Evolutionary conservation across 23 tunicate species (phyloP), one percentile per base, ranked within the genome.

Genomic region (Styela clava): DNA sequence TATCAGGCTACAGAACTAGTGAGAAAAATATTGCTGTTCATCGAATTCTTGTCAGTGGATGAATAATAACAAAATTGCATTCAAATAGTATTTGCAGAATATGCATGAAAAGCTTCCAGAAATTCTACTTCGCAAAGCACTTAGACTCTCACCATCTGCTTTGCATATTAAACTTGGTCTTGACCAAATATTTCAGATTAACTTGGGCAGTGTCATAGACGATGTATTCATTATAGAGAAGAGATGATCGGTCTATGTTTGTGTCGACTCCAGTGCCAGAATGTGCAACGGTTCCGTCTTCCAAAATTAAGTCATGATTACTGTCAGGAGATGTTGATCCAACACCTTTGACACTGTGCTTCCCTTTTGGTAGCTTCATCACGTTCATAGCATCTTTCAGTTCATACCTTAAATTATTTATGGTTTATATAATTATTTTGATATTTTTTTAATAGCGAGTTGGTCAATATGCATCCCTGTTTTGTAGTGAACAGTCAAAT

Each of bases 141-240:
- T n/a, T n/a, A n/a, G n/a, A n/a, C n/a, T n/a, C 34, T 77, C 62
- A 93, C 93, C 98, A 93, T 77, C 85, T 31, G 1, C 84, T 37
- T 35, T 93, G 67, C 68, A 79, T 83, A 25, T 87, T 33, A 74
- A 95, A 95, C 69, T 90, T 89, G 62, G 85, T 77, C 74, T 95
- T 79, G 24, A 95, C 91, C 70, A 95, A 35, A 68, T 95, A 95
- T 63, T 89, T 90, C 37, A 95, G 71, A 52, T 86, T 83, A 33
- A 95, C 99, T 80, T 95, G 99, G 35, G 99, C 99, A 20, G 86
- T 91, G 63, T 95, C 99, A 76, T 95, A 95, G 20, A 95, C 99
- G 28, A 95, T 90, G 76, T 89, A 95, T 68, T 95, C 99, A 63
- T 95, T 95, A 84, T 95, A 95, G 52, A 95, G 89, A 67, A 95